Conservation (phyloP, 2,888 invertebrate species). For the Athalia cordata region DNA sequence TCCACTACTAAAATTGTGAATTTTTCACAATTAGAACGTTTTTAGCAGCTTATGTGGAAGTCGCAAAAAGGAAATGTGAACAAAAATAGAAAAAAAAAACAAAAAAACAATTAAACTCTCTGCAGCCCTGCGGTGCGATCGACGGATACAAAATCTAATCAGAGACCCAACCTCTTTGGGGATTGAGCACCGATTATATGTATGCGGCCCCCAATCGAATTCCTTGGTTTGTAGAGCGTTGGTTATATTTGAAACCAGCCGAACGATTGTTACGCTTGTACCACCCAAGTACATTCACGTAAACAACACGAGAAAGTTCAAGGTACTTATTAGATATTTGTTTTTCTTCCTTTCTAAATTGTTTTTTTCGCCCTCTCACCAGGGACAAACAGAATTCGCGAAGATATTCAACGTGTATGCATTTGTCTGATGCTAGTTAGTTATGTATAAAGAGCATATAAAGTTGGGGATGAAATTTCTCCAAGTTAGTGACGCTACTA, state of each 20-base stretch:
- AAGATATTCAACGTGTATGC: background rate
- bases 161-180: background rate
- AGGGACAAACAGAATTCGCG: background rate
- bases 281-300: too few species aligned
- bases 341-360: background rate
- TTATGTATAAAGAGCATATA: slow-evolving; percentile 8
- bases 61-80: background rate
- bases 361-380: background rate
- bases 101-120: background rate
- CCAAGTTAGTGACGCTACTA: background rate
- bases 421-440: background rate
- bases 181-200: slow-evolving; percentile 3
- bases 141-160: slow-evolving; percentile 19
- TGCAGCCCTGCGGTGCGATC: background rate
- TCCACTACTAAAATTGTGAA: background rate
- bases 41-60: background rate
- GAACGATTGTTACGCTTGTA: too few species aligned
- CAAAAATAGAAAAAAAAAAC: background rate
- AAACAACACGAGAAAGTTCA: too few species aligned
- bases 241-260: too few species aligned
- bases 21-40: background rate
- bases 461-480: background rate
- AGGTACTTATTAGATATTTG: too few species aligned
- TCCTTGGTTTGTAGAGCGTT: slow-evolving; percentile 3
- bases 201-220: background rate